Conservation (phyloP, 2,888 invertebrate species). For the Himalopsyche anomala region DNA sequence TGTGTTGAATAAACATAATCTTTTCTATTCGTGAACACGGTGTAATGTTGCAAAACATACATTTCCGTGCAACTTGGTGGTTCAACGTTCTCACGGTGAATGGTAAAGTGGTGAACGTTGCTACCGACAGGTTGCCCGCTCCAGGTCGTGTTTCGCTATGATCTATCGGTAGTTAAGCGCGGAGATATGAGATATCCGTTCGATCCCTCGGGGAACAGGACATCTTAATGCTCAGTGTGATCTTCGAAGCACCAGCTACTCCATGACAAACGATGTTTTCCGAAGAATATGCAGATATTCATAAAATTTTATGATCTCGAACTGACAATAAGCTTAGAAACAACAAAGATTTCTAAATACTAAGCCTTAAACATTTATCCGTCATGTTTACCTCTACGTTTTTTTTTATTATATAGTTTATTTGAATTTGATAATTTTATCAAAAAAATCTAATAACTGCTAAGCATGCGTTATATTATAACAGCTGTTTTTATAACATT, state of each 20-base stretch:
- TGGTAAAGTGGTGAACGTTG: conserved; percentile 41
- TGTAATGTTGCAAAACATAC: conserved; percentile 34
- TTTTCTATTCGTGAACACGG: not conserved
- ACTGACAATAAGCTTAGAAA: not conserved
- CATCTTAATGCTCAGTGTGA: conserved; percentile 53
- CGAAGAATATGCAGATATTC: conserved; percentile 24
- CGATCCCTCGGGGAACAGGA: conserved; percentile 51
- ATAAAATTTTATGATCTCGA: conserved; percentile 35
- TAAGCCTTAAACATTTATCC: too few species aligned
- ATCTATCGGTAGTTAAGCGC: conserved; percentile 55
- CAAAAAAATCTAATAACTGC: too few species aligned
- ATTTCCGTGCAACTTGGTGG: conserved; percentile 27
- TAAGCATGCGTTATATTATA: too few species aligned
- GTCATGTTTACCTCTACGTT: too few species aligned
- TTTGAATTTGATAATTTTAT: too few species aligned
- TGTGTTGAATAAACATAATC: too few species aligned
- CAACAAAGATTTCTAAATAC: too few species aligned
- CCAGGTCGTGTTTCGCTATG: conserved; percentile 51
- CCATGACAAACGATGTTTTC: conserved; percentile 49
- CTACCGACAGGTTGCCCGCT: conserved; percentile 53
- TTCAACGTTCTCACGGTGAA: conserved; percentile 48
- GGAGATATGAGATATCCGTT: conserved; percentile 44
- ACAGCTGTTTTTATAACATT: too few species aligned
- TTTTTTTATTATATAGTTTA: too few species aligned
- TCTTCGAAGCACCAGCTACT: conserved; percentile 21